Base-by-base conservation (phyloP, 2,113 vertebrate species). In the Gambusia affinis region DNA sequence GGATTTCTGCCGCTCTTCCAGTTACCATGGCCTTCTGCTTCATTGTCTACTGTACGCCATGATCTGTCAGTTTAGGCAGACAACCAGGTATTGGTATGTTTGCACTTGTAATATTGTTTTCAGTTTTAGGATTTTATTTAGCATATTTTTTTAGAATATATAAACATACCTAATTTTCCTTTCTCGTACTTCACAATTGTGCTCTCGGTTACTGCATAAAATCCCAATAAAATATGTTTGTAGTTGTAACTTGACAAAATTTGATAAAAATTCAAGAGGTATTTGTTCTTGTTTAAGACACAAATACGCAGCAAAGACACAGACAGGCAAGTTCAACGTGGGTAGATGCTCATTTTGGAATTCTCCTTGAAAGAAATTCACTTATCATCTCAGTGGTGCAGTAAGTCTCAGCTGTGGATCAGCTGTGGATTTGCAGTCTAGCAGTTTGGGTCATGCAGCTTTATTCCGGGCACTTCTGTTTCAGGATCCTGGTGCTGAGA, bases 401-500 rank as follows among this genome's bases (percentile, higher is more conserved):
- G 35, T 3, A 37, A 51, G 67, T 70, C 64, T 73, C 60, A 27
- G 64, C 29, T 71, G 66, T 19, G 31, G 62, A 30, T 68, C 24
- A 54, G 70, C 64, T 3, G 39, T 22, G 2, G 42, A 76, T 76
- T 74, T 76, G 47, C 64, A 88, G 87, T 85, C 78, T 70, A 81
- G 64, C 72, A 65, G 60, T 67, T 81, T 51, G 82, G 22, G 87
- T 80, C 87, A 88, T 82, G 78, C 61, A 65, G 62, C 85, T 85
- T 79, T 54, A 86, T 73, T 88, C 85, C 87, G 87, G 83, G 81
- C 91, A 85, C 82, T 79, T 81, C 85, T 76, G 84, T 92, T 87
- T 87, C 72, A 83, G 86, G 86, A 37, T 87, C 92, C 92, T 75
- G 82, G 79, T 89, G 93, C 87, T 87, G 87, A 87, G 83, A 88